Conservation (phyloP, 2,113 vertebrate genomes). For the Ceuthmochares aereus region DNA sequence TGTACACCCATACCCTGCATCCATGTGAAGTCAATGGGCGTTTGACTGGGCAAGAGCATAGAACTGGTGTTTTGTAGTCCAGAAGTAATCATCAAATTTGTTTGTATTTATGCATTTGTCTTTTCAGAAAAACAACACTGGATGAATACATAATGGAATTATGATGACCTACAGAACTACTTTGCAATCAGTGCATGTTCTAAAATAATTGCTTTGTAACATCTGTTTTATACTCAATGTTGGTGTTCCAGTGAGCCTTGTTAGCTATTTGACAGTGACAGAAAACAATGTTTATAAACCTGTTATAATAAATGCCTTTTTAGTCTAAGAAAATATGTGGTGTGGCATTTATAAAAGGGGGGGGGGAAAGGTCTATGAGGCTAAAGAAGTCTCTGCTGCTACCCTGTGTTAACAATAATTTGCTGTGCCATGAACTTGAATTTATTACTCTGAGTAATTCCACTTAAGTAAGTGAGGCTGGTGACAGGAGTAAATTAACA, state of each 20-base stretch:
- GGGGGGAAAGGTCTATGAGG: background rate
- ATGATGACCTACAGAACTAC: background rate
- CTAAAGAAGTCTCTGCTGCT: background rate
- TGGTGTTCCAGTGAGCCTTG: slow-evolving; percentile 52
- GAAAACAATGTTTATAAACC: slow-evolving; percentile 44
- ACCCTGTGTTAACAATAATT: background rate
- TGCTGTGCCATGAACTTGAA: background rate
- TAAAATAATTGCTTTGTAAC: slow-evolving; percentile 38
- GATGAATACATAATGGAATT: background rate
- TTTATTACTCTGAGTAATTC: background rate
- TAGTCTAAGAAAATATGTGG: slow-evolving; percentile 33
- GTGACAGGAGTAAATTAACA: background rate
- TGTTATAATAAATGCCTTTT: slow-evolving; percentile 64
- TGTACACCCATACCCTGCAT: background rate
- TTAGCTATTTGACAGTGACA: slow-evolving; percentile 35
- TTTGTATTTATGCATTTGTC: background rate
- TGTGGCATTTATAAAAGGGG: background rate
- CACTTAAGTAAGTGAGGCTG: background rate
- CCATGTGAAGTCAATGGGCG: background rate
- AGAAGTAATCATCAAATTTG: background rate
- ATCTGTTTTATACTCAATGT: slow-evolving; percentile 56
- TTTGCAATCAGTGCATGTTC: slow-evolving; percentile 48
- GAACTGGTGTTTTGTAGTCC: background rate
- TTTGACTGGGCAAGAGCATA: background rate
- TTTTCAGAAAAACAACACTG: slow-evolving; percentile 1